Percentiles rank a stretch among this genome's conserved stretches.
These are phyloP conservation scores for Danaus chrysippus DNA, from an alignment of 2,888 invertebrate genomes.

Conservation along the genomic window DNA sequence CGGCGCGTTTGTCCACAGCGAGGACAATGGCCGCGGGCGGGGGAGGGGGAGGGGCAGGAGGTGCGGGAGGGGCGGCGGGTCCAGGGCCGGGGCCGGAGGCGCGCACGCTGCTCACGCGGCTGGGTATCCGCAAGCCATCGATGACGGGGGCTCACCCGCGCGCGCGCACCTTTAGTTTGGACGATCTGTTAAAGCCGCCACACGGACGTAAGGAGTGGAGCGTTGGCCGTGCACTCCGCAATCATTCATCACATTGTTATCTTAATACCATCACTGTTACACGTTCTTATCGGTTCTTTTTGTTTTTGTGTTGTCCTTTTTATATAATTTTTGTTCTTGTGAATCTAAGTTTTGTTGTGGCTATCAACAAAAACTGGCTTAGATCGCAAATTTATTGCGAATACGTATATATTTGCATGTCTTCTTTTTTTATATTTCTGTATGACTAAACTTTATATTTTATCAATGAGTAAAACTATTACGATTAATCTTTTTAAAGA, in stretches of 20 bases:
- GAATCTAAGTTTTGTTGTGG: neutral
- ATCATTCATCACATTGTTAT: slow-evolving; percentile 14
- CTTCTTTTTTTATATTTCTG: neutral
- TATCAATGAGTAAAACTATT: too few species aligned
- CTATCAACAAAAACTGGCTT: neutral
- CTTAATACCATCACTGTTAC: neutral
- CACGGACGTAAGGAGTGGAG: slow-evolving; percentile 87
- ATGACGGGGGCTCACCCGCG: slow-evolving; percentile 86
- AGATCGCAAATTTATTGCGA: neutral
- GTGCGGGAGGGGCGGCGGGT: slow-evolving; percentile 88
- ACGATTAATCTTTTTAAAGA: too few species aligned
- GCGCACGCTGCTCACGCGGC: slow-evolving; percentile 88
- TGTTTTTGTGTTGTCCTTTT: neutral
- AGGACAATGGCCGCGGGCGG: slow-evolving; percentile 68
- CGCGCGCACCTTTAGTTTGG: slow-evolving; percentile 91
- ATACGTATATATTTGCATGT: slow-evolving; percentile 3
- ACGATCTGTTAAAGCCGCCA: slow-evolving; percentile 91
- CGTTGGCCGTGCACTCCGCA: slow-evolving; percentile 61
- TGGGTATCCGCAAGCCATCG: slow-evolving; percentile 93
- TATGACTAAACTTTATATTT: neutral
- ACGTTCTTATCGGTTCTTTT: neutral
- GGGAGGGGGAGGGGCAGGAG: slow-evolving; percentile 92
- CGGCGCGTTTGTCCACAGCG: slow-evolving; percentile 38
- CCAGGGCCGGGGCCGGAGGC: slow-evolving; percentile 75
- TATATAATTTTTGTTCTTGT: neutral